Base-by-base conservation (phyloP, 2,797 vertebrate genomes). In the Neosilurus mollespiculum region DNA sequence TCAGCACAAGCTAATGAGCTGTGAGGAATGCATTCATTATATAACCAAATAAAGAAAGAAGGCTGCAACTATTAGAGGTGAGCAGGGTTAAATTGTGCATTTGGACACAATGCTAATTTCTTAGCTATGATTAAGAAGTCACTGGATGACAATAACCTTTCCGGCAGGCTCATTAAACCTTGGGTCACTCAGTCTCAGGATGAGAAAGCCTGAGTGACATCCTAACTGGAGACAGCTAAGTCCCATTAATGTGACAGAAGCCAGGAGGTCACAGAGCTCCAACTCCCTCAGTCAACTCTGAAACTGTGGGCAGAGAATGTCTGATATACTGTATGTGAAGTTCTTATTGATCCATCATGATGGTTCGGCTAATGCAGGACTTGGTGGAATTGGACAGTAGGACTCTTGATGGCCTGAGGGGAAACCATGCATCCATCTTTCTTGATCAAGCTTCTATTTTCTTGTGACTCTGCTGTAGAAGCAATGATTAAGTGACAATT, bases 61-160 rank as follows among this genome's bases (percentile, higher is more conserved):
- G 78, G 83, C 83, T 81, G 71, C 53, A 56, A 70, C 88, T 90
- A 90, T 92, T 91, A 93, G 90, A 92, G 89, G 89, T 90, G 85
- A 87, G 43, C 70, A 81, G 91, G 89, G 86, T 90, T 89, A 90
- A 89, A 80, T 43, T 67, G 84, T 64, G 53, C 84, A 86, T 89
- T 86, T 81, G 84, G 78, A 89, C 90, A 93, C 91, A 89, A 93
- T 91, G 92, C 87, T 91, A 93, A 93, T 91, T 87, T 91, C 86
- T 87, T 78, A 86, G 88, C 87, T 90, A 89, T 87, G 91, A 93
- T 92, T 91, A 92, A 85, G 91, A 92, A 91, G 91, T 91, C 91
- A 90, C 80, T 91, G 89, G 88, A 88, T 90, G 90, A 93, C 91
- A 91, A 88, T 91, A 92, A 92, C 91, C 89, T 90, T 87, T 87